A percentile compares a stretch with the other conserved stretches of the same genome.
Evolutionary conservation across 92 coral and sea anemone species (phyloP).

Genomic region (Siderastrea siderea): DNA sequence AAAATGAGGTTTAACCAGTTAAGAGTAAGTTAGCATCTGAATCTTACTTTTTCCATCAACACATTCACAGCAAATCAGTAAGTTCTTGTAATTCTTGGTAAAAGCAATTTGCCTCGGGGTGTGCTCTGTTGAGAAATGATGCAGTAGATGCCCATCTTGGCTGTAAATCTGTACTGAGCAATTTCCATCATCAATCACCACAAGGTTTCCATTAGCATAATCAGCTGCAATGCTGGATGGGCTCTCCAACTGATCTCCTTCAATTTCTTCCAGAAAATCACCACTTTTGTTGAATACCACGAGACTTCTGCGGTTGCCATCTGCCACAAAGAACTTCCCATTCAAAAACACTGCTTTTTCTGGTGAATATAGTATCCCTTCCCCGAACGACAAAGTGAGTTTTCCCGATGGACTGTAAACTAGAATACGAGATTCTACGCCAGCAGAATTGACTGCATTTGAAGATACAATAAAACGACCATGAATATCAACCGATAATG

Average conservation of each 20-base stretch:
- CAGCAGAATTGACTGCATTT: slow-evolving; percentile 18
- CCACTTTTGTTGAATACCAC: slow-evolving; percentile 44
- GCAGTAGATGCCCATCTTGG: slow-evolving; percentile 22
- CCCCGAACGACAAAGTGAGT: slow-evolving; percentile 24
- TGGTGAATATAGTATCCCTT: slow-evolving; percentile 14
- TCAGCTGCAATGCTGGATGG: slow-evolving; percentile 47
- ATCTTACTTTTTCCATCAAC: slow-evolving; percentile 22
- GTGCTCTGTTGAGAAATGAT: slow-evolving; percentile 2
- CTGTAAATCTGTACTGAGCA: slow-evolving; percentile 7
- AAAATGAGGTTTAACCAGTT: neutral
- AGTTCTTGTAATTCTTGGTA: slow-evolving; percentile 13
- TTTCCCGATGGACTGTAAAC: slow-evolving; percentile 31
- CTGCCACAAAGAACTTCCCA: slow-evolving; percentile 41
- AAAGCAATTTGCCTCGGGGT: slow-evolving; percentile 29
- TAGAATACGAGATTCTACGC: slow-evolving; percentile 17
- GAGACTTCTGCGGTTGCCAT: neutral
- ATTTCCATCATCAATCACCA: slow-evolving; percentile 21
- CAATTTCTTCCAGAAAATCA: slow-evolving; percentile 25
- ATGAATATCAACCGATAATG: slow-evolving; percentile 37
- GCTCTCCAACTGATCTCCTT: neutral
- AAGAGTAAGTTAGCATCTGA: slow-evolving; percentile 30
- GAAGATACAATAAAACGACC: slow-evolving; percentile 38
- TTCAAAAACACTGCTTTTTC: slow-evolving; percentile 37
- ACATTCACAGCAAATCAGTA: slow-evolving; percentile 27
- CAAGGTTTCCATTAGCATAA: slow-evolving; percentile 6